Percentiles rank a stretch among this genome's conserved stretches.
These are phyloP conservation scores for Hipposideros larvatus DNA, from an alignment of 2,797 vertebrate genomes.

Conservation along the genomic window DNA sequence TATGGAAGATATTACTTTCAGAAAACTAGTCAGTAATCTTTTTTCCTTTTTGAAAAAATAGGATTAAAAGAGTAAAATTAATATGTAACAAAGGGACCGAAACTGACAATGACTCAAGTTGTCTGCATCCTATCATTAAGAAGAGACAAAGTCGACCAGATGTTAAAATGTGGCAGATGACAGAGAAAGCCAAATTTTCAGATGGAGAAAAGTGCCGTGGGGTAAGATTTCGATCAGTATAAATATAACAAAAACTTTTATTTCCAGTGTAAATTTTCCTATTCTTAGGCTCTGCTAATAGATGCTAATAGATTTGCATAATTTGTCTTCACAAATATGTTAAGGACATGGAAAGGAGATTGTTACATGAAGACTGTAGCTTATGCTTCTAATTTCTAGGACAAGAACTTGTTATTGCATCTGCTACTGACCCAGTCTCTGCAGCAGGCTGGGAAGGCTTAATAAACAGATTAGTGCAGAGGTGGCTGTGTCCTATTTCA, in stretches of 20 bases:
- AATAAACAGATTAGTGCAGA: neutral
- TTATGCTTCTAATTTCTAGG: neutral
- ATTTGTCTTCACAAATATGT: neutral
- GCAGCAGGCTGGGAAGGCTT: neutral
- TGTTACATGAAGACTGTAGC: neutral
- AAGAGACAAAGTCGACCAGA: slow-evolving; percentile 84
- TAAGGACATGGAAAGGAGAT: neutral
- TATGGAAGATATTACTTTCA: slow-evolving; percentile 31
- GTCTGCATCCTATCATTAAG: slow-evolving; percentile 81
- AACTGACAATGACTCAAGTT: slow-evolving; percentile 85
- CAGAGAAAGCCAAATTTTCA: slow-evolving; percentile 87
- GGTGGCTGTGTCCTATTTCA: neutral
- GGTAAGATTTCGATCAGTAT: slow-evolving; percentile 85
- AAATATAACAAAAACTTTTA: neutral
- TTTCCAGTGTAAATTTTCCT: neutral
- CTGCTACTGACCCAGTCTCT: neutral
- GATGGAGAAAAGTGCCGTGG: slow-evolving; percentile 88
- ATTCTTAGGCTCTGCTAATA: neutral
- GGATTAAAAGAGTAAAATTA: slow-evolving; percentile 90
- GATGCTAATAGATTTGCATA: neutral
- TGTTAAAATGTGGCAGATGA: slow-evolving; percentile 84
- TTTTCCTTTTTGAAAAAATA: slow-evolving; percentile 83
- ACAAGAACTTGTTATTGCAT: neutral
- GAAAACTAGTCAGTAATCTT: slow-evolving; percentile 59
- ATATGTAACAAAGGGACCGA: slow-evolving; percentile 91